Base-by-base conservation (phyloP, 2,888 invertebrate species). In the Diaperis boleti region DNA sequence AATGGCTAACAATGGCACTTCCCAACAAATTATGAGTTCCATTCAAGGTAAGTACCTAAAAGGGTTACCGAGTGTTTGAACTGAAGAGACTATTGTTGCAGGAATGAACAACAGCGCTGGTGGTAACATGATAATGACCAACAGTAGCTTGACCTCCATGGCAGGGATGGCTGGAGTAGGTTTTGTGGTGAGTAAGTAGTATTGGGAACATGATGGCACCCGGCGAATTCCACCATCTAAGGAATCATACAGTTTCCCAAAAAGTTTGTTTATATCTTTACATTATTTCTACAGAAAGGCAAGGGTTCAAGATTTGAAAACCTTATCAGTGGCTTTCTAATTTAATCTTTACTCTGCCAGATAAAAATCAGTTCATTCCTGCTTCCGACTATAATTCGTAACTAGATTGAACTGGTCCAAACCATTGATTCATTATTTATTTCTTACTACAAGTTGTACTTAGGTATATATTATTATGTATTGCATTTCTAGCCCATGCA, bases 101-200 rank as follows among this genome's bases (percentile, higher is more conserved):
- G 90, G 88, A 69, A 90, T 90, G 86, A 89, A 88, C 74, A 89
- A 88, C 75, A 86, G 85, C 74, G 87, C 86, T 69, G 81, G 76
- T 29, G 84, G 85, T 42, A 90, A 90, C 75, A 91, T 93, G 89
- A 91, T 92, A 72, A 91, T 93, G 85, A 92, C 92, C 15, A 92
- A 91, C 76, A 88, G 85, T 75, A 88, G 84, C 74, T 87, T 88
- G 85, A 86, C 86, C 68, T 87, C 87, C 64, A 88, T 89, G 75
- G 86, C 84, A 68, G 85, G 86, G 66, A 90, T 91, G 86, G 88
- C 89, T 70, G 89, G 90, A 52, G 89, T 91, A 49, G 84, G 89
- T 73, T 88, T 92, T 42, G 89, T 91, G 26, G 84, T 85, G 71
- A 92, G 91, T 80, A 89, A 85, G 86, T 31, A 84, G 86, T 13